Evolutionary conservation across 2,888 invertebrate species (phyloP).

Genomic region (Meiosimyza decipiens): DNA sequence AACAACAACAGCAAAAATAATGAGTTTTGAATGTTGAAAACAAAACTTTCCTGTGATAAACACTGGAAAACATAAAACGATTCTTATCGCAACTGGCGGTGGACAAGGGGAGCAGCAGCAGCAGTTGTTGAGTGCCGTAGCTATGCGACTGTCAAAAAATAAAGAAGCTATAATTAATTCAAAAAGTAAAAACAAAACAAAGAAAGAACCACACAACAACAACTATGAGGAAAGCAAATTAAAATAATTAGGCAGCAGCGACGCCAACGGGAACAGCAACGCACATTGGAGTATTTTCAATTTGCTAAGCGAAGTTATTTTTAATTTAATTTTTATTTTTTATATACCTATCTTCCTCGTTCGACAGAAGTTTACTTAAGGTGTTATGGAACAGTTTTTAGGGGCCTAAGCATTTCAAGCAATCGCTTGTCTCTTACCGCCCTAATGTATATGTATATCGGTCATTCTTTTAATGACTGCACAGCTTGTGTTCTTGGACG

Average conservation of each 20-base stretch:
- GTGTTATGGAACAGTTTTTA: no score
- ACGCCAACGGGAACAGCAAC: background rate
- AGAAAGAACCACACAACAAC: background rate
- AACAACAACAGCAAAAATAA: background rate
- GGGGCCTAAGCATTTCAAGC: no score
- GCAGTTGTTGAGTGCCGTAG: conserved; percentile 18
- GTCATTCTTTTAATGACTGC: no score
- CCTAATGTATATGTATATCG: no score
- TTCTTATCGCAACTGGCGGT: conserved; percentile 13
- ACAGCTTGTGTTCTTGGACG: no score
- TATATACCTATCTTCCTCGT: no score
- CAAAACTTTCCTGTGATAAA: conserved; percentile 41
- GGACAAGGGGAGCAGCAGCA: conserved; percentile 7
- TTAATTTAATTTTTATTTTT: no score
- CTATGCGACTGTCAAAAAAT: conserved; percentile 34
- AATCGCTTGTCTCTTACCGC: no score
- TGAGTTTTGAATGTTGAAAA: conserved; percentile 35
- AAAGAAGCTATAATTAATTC: conserved; percentile 57
- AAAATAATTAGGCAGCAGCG: conserved; percentile 54
- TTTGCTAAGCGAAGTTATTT: no score
- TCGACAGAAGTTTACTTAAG: no score
- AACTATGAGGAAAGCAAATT: conserved; percentile 23
- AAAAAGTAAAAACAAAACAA: conserved; percentile 12
- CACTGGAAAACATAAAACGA: conserved; percentile 20
- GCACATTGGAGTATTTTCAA: background rate